These are phyloP conservation scores for Penaeus monodon DNA, from an alignment of 2,888 invertebrate genomes.

Conservation along the genomic window DNA sequence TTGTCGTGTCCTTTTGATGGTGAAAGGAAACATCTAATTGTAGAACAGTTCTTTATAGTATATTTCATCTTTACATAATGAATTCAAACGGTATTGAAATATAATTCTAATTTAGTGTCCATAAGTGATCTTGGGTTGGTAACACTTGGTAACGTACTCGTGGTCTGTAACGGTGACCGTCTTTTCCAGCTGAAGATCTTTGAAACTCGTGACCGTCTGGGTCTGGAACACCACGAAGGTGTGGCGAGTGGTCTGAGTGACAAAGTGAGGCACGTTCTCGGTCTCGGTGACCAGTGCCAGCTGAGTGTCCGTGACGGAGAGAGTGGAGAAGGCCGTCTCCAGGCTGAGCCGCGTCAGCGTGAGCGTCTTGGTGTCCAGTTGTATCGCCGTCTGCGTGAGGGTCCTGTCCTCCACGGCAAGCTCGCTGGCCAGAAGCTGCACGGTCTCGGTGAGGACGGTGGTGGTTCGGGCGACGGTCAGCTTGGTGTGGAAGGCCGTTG, in stretches of 20 bases:
- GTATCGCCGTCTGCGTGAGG: conserved; percentile 26
- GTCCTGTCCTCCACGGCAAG: conserved; percentile 19
- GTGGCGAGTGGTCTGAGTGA: conserved; percentile 26
- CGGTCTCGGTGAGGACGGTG: conserved; percentile 9
- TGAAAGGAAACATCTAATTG: no score
- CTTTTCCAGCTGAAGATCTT: not conserved
- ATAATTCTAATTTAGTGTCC: not conserved
- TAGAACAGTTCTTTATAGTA: no score
- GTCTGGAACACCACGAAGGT: not conserved
- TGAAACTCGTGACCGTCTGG: conserved; percentile 15
- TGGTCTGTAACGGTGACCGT: conserved; percentile 45
- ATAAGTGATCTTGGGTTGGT: conserved; percentile 26
- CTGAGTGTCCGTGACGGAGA: not conserved
- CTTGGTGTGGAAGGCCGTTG: not conserved
- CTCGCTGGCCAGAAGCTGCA: not conserved
- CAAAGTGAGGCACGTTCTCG: not conserved
- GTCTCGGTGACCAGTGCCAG: conserved; percentile 33
- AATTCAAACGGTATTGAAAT: no score
- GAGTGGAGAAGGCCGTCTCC: conserved; percentile 7
- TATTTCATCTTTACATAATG: no score
- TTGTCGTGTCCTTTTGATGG: no score
- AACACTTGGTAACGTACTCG: conserved; percentile 39
- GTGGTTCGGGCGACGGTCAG: conserved; percentile 15
- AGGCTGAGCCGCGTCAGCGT: conserved; percentile 14
- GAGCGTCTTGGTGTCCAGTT: not conserved